Evolutionary conservation across 2,113 vertebrate species (phyloP).

Genomic region (Cyrtonyx montezumae): DNA sequence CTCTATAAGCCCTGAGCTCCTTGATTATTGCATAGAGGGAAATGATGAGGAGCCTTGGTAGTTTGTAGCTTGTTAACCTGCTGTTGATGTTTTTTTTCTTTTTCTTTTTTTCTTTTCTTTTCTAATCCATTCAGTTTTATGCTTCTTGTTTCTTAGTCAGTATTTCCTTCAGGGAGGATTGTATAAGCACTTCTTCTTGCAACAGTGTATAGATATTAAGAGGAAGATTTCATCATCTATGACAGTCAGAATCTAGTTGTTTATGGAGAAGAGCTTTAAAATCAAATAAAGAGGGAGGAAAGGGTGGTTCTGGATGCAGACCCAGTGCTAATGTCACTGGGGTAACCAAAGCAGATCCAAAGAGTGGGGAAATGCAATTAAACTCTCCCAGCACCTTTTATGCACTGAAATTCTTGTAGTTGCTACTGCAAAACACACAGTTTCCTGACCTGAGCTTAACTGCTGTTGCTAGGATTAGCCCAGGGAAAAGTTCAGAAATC

Average conservation of each 20-base stretch:
- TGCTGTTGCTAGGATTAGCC: background rate
- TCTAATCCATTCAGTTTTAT: background rate
- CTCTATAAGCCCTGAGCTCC: background rate
- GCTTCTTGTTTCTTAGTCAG: background rate
- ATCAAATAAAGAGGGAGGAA: background rate
- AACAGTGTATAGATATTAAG: background rate
- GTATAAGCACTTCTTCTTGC: background rate
- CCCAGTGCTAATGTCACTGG: background rate
- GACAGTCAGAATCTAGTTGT: background rate
- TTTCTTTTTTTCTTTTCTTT: background rate
- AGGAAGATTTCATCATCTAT: background rate
- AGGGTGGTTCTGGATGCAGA: background rate
- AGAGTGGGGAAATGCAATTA: background rate
- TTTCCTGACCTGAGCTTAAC: background rate
- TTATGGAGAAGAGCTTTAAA: background rate
- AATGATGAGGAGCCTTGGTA: background rate
- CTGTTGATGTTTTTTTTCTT: background rate
- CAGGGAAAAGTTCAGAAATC: background rate
- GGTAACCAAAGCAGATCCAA: background rate
- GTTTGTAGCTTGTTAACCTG: background rate
- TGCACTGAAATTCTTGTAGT: background rate
- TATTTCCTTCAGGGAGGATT: background rate
- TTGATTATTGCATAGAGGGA: background rate
- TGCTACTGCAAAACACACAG: background rate
- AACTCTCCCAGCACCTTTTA: rapidly evolving